Evolutionary conservation across 2,113 vertebrate species (phyloP).

Genomic region (Sigmodon hispidus): DNA sequence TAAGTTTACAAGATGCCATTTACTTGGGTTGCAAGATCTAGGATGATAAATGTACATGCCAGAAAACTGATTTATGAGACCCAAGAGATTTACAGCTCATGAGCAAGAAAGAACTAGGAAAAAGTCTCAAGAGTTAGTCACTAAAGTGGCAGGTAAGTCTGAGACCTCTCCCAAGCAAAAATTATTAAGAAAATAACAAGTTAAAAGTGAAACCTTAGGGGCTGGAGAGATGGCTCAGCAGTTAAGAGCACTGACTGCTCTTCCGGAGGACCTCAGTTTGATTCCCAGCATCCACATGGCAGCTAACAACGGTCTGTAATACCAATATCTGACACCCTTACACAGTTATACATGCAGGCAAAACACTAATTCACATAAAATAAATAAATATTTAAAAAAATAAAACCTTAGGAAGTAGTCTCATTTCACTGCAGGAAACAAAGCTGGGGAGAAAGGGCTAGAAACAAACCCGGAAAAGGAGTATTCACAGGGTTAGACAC

Average conservation of each 20-base stretch:
- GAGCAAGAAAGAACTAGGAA: background rate
- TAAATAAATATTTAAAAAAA: too few relatives aligned
- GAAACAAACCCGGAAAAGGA: background rate
- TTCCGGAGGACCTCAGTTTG: too few relatives aligned
- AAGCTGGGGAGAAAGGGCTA: background rate
- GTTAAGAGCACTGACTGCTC: too few relatives aligned
- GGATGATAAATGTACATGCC: background rate
- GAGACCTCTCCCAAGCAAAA: background rate
- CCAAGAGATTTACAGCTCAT: background rate
- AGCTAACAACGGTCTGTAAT: too few relatives aligned
- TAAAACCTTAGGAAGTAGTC: background rate
- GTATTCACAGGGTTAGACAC: background rate
- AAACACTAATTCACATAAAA: too few relatives aligned
- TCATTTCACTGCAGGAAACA: background rate
- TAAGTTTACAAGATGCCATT: background rate
- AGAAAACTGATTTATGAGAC: background rate
- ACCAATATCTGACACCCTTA: too few relatives aligned
- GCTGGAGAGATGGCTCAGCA: too few relatives aligned
- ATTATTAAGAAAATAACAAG: constrained; percentile 43
- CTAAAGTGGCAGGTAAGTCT: constrained; percentile 21
- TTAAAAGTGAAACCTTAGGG: constrained; percentile 23
- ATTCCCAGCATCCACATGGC: too few relatives aligned
- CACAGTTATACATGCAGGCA: too few relatives aligned
- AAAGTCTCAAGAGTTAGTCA: background rate
- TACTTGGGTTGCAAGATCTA: background rate